Evolutionary conservation across 92 coral and sea anemone genomes (phyloP).

Genomic region (Porites divaricata): DNA sequence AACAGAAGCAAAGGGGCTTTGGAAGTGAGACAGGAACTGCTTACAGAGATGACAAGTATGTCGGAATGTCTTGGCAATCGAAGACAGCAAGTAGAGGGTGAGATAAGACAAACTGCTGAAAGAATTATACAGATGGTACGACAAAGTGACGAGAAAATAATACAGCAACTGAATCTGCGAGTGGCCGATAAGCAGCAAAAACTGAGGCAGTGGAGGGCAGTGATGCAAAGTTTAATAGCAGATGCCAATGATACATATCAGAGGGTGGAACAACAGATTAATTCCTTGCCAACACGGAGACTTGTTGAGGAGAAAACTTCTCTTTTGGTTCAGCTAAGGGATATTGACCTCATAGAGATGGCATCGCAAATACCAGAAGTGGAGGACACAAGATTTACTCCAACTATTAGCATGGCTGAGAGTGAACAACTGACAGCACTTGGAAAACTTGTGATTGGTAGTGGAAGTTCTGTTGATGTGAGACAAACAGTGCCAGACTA

Average conservation of each 20-base stretch:
- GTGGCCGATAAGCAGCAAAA: slow-evolving; percentile 46
- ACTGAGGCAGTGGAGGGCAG: slow-evolving; percentile 37
- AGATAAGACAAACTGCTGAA: slow-evolving; percentile 53
- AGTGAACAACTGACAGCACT: slow-evolving; percentile 20
- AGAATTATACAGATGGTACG: slow-evolving; percentile 37
- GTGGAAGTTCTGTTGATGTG: neutral
- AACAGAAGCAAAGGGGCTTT: slow-evolving; percentile 36
- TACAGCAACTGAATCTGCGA: slow-evolving; percentile 20
- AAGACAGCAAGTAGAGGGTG: slow-evolving; percentile 46
- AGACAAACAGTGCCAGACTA: slow-evolving; percentile 27
- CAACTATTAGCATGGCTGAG: neutral
- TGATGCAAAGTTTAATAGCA: neutral
- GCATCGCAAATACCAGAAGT: slow-evolving; percentile 5
- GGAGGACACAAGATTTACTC: slow-evolving; percentile 14
- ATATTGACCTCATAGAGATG: slow-evolving; percentile 21
- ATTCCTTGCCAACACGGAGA: slow-evolving; percentile 1
- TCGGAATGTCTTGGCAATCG: slow-evolving; percentile 39
- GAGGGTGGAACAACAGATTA: slow-evolving; percentile 23
- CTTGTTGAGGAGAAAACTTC: slow-evolving; percentile 26
- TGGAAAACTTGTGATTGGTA: slow-evolving; percentile 5
- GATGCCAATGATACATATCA: slow-evolving; percentile 22
- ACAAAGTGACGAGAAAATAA: slow-evolving; percentile 51
- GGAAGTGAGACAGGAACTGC: slow-evolving; percentile 16
- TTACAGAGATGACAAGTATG: slow-evolving; percentile 16
- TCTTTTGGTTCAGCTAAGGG: slow-evolving; percentile 9